Percentiles rank a stretch among this genome's conserved stretches.
phyloP scores from a whole-genome alignment of 2,888 invertebrate species.

The Chirona hameri region DNA sequence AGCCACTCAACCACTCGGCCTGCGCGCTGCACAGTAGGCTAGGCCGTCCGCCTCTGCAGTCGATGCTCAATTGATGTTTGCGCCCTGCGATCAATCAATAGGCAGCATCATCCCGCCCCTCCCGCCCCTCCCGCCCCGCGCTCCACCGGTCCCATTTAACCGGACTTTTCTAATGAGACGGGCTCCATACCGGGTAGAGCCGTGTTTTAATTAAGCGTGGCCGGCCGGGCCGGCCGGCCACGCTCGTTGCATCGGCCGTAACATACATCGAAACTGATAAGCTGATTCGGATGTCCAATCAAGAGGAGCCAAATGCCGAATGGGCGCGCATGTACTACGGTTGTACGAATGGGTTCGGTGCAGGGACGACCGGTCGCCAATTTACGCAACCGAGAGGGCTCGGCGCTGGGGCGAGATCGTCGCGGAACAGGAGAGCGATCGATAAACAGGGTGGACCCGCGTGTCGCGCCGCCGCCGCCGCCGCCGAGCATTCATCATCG shows the following conservation, averaged over 20 bases:
- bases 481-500: background rate
- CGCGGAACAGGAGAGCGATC: background rate
- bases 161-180: background rate
- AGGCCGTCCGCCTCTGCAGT: no score
- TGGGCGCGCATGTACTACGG: background rate
- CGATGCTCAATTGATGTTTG: no score
- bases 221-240: background rate
- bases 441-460: background rate
- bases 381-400: background rate
- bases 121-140: background rate
- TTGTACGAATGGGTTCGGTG: background rate
- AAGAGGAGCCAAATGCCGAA: background rate
- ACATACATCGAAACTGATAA: background rate
- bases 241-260: background rate
- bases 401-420: background rate
- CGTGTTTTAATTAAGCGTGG: background rate
- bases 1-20: no score
- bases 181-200: no score
- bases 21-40: no score
- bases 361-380: background rate
- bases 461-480: background rate
- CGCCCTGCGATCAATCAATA: no score
- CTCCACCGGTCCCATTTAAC: background rate
- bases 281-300: background rate
- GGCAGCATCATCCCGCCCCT: background rate